Base-by-base conservation (phyloP, 2,113 vertebrate species). In the Blennius ocellaris region DNA sequence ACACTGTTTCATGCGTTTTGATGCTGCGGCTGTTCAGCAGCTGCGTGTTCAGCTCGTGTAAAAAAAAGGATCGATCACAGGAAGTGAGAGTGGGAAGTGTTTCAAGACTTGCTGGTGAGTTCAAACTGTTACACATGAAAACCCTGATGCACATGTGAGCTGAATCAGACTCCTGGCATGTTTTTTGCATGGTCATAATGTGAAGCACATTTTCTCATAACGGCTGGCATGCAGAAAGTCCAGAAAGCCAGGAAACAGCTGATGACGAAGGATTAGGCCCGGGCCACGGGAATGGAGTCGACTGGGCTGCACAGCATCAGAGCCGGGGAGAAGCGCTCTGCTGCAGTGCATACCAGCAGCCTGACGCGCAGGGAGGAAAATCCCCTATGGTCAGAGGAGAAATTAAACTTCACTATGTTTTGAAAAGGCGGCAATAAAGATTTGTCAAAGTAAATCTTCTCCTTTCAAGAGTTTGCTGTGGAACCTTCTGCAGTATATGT, bases 211-310 rank as follows among this genome's bases (percentile, higher is more conserved):
- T 93, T 87, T 83, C 83, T 82, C 65, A 51, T 63, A 65, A 66
- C 6, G 72, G 67, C 83, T 90, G 90, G 89, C 90, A 92, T 89
- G 80, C 67, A 52, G 76, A 61, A 73, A 81, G 81, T 58, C 80
- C 45, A 2, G 72, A 74, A 62, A 79, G 82, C 76, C 82, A 90
- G 89, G 91, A 93, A 92, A 91, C 92, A 93, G 91, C 92, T 92
- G 92, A 93, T 93, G 91, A 88, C 67, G 57, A 85, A 73, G 90
- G 81, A 92, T 86, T 89, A 89, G 83, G 71, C 70, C 43, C 65
- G 72, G 80, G 59, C 72, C 65, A 59, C 63, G 72, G 63, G 69
- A 84, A 67, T 69, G 74, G 76, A 86, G 78, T 67, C 56, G 67
- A 72, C 72, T 56, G 82, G 70, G 70, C 73, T 67, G 21, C 0